Evolutionary conservation across 2,113 vertebrate species (phyloP).

Genomic region (Ia io): DNA sequence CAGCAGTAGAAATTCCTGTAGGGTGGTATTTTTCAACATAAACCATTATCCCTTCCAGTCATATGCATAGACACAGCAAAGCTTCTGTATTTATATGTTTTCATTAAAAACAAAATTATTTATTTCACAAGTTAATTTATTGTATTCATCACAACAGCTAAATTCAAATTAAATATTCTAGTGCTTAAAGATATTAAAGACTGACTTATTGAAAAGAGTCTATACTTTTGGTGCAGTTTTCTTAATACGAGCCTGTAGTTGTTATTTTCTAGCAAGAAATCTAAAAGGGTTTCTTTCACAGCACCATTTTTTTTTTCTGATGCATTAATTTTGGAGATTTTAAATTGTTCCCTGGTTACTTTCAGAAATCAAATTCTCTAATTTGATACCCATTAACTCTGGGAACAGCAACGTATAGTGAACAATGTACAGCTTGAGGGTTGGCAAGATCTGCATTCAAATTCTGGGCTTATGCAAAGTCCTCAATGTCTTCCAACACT

Average conservation of each 20-base stretch:
- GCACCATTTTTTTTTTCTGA: constrained; percentile 15
- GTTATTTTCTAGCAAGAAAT: constrained; percentile 44
- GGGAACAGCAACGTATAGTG: neutral
- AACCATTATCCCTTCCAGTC: constrained; percentile 80
- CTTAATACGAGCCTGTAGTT: constrained; percentile 30
- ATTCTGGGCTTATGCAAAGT: neutral
- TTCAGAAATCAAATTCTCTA: constrained; percentile 2
- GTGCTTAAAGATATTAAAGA: constrained; percentile 80
- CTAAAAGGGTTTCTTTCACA: constrained; percentile 22
- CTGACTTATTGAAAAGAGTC: constrained; percentile 74
- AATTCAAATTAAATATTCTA: constrained; percentile 84
- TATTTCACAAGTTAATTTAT: constrained; percentile 86
- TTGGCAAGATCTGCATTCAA: neutral
- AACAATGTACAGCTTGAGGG: neutral
- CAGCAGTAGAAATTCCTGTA: constrained; percentile 76
- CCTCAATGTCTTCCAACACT: neutral
- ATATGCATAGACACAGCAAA: constrained; percentile 77
- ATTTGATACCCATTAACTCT: neutral
- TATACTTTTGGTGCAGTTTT: constrained; percentile 76
- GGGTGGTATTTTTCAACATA: constrained; percentile 82
- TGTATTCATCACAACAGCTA: constrained; percentile 75
- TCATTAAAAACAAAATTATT: constrained; percentile 86
- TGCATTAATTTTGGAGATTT: constrained; percentile 43
- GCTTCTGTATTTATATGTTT: constrained; percentile 84
- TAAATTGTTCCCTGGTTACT: neutral